phyloP scores from a whole-genome alignment of 2,113 vertebrate species.

The Vidua chalybeata region DNA sequence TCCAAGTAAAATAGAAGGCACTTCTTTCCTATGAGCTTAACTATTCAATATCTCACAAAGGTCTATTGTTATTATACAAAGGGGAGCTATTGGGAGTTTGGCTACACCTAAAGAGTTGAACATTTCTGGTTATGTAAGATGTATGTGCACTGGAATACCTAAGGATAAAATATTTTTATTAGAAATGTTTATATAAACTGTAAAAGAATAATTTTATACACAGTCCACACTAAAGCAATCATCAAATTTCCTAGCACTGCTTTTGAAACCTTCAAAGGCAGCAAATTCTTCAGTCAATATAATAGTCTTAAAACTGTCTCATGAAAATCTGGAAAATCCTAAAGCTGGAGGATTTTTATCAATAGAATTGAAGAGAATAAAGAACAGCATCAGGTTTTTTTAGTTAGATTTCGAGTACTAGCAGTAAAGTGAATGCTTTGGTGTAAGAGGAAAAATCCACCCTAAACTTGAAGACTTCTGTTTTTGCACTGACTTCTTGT shows the following conservation, averaged over 20 bases:
- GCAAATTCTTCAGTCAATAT: background rate
- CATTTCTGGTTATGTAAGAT: background rate
- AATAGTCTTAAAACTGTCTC: background rate
- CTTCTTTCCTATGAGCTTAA: background rate
- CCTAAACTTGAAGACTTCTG: background rate
- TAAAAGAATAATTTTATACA: background rate
- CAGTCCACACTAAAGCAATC: background rate
- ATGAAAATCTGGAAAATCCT: background rate
- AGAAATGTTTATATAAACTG: background rate
- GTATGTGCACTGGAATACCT: background rate
- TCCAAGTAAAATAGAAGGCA: background rate
- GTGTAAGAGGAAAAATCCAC: background rate
- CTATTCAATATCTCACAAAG: background rate
- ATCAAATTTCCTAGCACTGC: background rate
- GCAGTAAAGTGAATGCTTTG: background rate
- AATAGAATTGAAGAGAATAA: background rate
- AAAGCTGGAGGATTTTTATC: background rate
- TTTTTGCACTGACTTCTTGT: rapidly evolving
- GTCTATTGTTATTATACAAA: background rate
- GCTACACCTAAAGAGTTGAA: background rate
- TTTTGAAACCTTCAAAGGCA: constrained; percentile 20
- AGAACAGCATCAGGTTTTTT: background rate
- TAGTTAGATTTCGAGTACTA: background rate
- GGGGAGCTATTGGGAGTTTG: background rate
- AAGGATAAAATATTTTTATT: background rate